phyloP scores from a whole-genome alignment of 2,113 vertebrate species.

The Harpagus bidentatus region DNA sequence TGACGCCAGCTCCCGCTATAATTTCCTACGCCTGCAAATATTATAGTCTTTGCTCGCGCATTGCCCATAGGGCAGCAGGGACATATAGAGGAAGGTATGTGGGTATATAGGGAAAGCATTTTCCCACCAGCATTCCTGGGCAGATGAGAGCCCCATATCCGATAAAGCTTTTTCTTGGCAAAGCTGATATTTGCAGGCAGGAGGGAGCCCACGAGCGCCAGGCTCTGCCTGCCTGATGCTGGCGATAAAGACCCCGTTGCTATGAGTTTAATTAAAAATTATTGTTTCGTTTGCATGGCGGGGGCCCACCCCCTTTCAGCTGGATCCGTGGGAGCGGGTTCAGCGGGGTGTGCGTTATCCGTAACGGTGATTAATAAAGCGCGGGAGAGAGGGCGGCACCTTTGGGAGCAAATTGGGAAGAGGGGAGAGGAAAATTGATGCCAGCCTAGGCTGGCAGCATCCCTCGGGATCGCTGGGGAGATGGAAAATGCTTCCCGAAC shows the following conservation, averaged over 20 bases:
- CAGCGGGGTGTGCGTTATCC: background rate
- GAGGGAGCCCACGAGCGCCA: background rate
- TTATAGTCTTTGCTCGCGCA: background rate
- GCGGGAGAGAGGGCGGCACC: background rate
- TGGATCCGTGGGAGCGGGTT: background rate
- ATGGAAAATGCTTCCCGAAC: background rate
- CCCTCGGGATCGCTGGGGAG: background rate
- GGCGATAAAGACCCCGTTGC: background rate
- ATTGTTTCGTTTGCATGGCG: background rate
- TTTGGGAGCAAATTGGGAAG: background rate
- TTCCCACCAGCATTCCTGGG: background rate
- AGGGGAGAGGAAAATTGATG: background rate
- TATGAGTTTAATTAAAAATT: slow-evolving; percentile 29
- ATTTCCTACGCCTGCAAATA: background rate
- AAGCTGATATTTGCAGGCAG: background rate
- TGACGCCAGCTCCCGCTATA: background rate
- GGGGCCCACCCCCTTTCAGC: background rate
- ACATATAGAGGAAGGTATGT: too few species aligned
- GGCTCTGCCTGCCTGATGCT: background rate
- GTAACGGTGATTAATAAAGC: background rate
- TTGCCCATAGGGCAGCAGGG: background rate
- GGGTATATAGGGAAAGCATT: background rate
- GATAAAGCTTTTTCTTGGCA: background rate
- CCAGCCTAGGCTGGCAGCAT: background rate
- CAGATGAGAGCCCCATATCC: fast-evolving